phyloP scores from a whole-genome alignment of 2,113 vertebrate species.

The Cathartes aura region DNA sequence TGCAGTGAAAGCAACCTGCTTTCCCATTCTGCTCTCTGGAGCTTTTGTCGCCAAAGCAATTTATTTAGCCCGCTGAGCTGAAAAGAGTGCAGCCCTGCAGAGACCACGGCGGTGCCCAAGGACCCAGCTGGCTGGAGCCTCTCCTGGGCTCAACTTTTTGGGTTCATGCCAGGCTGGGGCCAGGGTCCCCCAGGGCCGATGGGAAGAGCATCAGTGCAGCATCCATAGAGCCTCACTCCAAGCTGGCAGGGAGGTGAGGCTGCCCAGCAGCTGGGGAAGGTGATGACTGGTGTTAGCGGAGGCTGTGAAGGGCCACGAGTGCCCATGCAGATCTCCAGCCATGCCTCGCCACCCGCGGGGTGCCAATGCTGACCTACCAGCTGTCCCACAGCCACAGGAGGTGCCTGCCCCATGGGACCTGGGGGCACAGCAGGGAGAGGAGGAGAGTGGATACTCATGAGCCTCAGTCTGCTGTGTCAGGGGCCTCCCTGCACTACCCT shows the following conservation, averaged over 20 bases:
- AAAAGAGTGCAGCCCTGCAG: neutral
- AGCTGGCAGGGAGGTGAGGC: neutral
- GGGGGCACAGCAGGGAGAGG: neutral
- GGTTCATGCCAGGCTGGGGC: neutral
- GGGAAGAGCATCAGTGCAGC: neutral
- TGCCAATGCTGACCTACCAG: neutral
- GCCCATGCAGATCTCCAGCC: neutral
- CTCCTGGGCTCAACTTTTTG: neutral
- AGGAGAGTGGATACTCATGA: neutral
- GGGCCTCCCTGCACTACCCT: neutral
- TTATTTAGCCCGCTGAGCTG: neutral
- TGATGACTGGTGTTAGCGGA: accelerated
- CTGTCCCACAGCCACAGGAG: neutral
- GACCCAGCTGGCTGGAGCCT: neutral
- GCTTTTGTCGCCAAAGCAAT: neutral
- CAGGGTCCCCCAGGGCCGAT: neutral
- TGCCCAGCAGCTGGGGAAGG: neutral
- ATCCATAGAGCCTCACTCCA: no score
- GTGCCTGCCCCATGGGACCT: neutral
- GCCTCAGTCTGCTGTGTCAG: neutral
- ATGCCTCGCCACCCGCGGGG: neutral
- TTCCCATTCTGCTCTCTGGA: neutral
- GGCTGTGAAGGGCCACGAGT: neutral
- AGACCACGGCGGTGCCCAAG: neutral
- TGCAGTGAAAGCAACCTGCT: neutral